These are phyloP conservation scores for Chloroclysta siterata DNA, from an alignment of 2,888 invertebrate genomes.

Conservation along the genomic window DNA sequence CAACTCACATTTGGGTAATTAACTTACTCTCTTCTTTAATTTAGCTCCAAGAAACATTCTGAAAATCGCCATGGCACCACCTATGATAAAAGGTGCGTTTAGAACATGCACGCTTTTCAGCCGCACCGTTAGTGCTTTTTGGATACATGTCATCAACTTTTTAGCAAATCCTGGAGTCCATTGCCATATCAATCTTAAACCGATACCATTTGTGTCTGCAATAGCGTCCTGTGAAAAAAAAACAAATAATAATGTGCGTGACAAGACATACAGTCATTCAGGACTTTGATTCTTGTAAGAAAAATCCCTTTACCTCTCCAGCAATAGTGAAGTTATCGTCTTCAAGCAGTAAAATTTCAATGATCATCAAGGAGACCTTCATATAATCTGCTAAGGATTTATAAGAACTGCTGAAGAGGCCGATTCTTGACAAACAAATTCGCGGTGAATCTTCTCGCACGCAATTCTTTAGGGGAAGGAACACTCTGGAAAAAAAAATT, in stretches of 20 bases:
- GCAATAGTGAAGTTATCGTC: conserved; percentile 77
- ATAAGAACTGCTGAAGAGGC: conserved; percentile 12
- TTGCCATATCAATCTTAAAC: conserved; percentile 31
- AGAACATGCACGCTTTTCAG: conserved; percentile 39
- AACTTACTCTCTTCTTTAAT: conserved; percentile 37
- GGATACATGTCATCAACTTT: conserved; percentile 23
- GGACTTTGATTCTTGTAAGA: too few species aligned
- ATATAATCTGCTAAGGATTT: conserved; percentile 25
- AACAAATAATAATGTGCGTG: neutral
- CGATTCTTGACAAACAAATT: conserved; percentile 25
- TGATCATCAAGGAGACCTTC: conserved; percentile 62
- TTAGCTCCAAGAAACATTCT: conserved; percentile 39
- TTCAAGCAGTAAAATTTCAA: conserved; percentile 77
- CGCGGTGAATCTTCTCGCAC: conserved; percentile 33
- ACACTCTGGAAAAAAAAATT: conserved; percentile 30
- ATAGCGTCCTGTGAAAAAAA: conserved; percentile 31
- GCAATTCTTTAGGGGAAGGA: conserved; percentile 36
- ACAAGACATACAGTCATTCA: too few species aligned
- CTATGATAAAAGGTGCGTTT: conserved; percentile 33
- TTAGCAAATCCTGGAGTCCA: conserved; percentile 41
- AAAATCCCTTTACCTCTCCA: too few species aligned
- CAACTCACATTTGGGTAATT: too few species aligned
- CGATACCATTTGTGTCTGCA: conserved; percentile 22
- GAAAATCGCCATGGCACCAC: conserved; percentile 31
- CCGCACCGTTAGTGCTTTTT: conserved; percentile 39